Conservation (phyloP, 2,113 vertebrate species). For the Strix uralensis region DNA sequence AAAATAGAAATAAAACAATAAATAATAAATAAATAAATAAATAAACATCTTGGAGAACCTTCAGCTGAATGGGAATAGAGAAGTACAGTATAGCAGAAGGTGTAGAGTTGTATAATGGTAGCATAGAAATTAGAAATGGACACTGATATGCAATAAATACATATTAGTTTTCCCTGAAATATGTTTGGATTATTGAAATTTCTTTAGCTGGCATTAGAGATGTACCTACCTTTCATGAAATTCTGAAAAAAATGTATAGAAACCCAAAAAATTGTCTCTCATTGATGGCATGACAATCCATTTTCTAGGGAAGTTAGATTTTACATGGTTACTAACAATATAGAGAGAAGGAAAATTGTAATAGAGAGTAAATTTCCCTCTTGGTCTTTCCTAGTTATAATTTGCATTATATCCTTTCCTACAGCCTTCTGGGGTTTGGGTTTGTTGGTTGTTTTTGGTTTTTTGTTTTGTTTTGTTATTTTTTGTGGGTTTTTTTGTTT, state of each 20-base stretch:
- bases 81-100: neutral
- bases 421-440: neutral
- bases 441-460: neutral
- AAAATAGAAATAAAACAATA: neutral
- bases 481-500: no score
- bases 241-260: neutral
- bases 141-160: neutral
- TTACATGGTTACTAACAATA: neutral
- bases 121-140: neutral
- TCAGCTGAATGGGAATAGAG: neutral
- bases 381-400: neutral
- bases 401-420: neutral
- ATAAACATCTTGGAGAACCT: neutral
- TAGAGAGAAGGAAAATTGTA: neutral
- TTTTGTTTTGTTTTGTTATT: neutral
- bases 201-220: neutral
- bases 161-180: neutral
- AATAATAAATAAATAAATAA: neutral
- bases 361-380: neutral
- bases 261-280: neutral
- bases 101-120: neutral
- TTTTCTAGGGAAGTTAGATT: neutral
- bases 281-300: neutral
- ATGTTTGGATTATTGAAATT: neutral
- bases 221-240: neutral